Conservation (phyloP, 2,888 invertebrate species). For the Diadegma fenestrale region DNA sequence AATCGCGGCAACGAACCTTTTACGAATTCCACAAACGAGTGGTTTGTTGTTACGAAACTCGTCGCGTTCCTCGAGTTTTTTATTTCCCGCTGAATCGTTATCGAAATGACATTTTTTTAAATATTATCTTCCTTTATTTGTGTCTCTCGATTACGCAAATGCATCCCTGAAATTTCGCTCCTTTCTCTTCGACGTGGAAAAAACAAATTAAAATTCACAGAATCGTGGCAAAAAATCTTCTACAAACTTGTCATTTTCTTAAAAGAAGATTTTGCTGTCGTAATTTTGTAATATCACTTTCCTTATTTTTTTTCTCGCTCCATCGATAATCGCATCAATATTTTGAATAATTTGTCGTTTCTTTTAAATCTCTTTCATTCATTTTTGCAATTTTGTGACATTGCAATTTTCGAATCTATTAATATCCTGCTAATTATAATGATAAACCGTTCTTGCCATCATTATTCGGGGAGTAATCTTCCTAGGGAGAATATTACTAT, state of each 20-base stretch:
- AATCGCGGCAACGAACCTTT: constrained; percentile 57
- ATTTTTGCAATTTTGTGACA: too few relatives aligned
- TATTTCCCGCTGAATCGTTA: neutral
- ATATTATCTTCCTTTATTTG: neutral
- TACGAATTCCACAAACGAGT: constrained; percentile 28
- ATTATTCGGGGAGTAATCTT: constrained; percentile 43
- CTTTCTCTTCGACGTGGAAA: neutral
- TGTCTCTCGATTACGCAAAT: neutral
- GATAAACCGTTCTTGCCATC: constrained; percentile 3
- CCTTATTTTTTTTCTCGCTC: neutral
- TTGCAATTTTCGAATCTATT: neutral
- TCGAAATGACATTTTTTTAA: neutral
- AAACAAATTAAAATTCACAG: neutral
- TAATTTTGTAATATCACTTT: neutral
- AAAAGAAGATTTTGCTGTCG: too few relatives aligned
- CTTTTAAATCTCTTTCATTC: neutral
- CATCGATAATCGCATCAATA: neutral
- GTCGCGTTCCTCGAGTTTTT: neutral
- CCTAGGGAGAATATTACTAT: constrained; percentile 62
- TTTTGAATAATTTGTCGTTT: neutral
- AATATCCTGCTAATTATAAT: neutral
- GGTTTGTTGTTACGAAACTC: constrained; percentile 57
- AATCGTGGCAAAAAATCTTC: neutral
- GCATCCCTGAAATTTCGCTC: neutral
- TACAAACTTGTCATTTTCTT: neutral